A percentile compares a stretch with the other conserved stretches of the same genome.
These are phyloP conservation scores for Furcifer pardalis DNA, from an alignment of 2,797 vertebrate species.

Conservation along the genomic window DNA sequence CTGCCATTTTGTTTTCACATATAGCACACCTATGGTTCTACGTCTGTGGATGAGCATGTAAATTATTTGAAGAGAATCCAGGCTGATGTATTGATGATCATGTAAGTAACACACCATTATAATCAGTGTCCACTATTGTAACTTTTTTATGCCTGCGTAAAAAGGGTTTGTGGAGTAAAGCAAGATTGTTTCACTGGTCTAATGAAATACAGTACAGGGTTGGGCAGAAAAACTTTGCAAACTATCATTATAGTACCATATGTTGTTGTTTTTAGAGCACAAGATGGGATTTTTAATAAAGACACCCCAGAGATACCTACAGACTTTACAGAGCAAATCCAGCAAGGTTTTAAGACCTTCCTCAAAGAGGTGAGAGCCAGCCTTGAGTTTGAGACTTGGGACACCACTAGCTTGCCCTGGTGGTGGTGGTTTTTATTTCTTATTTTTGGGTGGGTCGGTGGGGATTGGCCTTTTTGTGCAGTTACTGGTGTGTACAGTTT, in stretches of 20 bases:
- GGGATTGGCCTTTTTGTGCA: neutral
- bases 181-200: neutral
- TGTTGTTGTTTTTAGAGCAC: constrained; percentile 23
- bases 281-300: constrained; percentile 43
- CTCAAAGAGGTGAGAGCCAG: constrained; percentile 62
- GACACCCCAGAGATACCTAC: neutral
- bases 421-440: too few relatives aligned
- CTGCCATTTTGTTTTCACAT: constrained; percentile 9
- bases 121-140: neutral
- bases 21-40: constrained; percentile 53
- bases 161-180: neutral
- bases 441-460: too few relatives aligned
- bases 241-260: neutral
- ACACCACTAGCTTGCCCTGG: neutral
- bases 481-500: neutral
- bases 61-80: constrained; percentile 73
- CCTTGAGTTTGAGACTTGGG: neutral
- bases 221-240: too few relatives aligned
- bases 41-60: constrained; percentile 71
- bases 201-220: neutral
- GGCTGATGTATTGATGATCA: constrained; percentile 78
- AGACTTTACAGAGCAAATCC: constrained; percentile 11
- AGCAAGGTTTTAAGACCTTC: neutral
- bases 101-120: constrained; percentile 74
- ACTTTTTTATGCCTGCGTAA: too few relatives aligned